Conservation (phyloP, 1,140 invertebrate species). For the Aphidius gifuensis region DNA sequence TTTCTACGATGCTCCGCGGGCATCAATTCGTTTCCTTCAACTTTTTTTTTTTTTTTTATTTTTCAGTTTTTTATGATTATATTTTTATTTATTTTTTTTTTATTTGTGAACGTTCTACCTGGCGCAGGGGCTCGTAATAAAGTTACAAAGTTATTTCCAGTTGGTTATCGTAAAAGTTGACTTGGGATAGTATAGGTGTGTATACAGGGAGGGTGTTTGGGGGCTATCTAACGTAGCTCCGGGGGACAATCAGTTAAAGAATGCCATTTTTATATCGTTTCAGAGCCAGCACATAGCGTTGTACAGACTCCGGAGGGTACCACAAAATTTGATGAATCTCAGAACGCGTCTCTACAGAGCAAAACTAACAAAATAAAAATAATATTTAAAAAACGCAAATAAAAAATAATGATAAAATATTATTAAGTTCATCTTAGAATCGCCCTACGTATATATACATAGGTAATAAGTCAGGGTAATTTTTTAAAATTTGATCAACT, state of each 20-base stretch:
- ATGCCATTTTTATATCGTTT: constrained; percentile 43
- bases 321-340: constrained; percentile 39
- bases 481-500: neutral
- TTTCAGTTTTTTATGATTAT: constrained; percentile 7
- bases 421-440: too few relatives aligned
- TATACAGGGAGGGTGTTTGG: constrained; percentile 6
- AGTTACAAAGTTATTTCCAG: constrained; percentile 44
- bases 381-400: neutral
- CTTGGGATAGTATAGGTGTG: constrained; percentile 24
- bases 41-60: constrained; percentile 9
- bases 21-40: constrained; percentile 6
- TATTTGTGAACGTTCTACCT: constrained; percentile 22
- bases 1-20: constrained; percentile 4
- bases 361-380: constrained; percentile 1
- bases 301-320: constrained; percentile 27
- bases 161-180: constrained; percentile 44
- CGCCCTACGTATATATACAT: neutral
- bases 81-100: constrained; percentile 10
- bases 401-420: neutral
- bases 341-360: constrained; percentile 10
- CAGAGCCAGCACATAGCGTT: constrained; percentile 19
- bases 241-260: constrained; percentile 43
- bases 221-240: constrained; percentile 36
- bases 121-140: constrained; percentile 35
- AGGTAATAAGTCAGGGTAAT: neutral